Evolutionary conservation across 2,797 vertebrate genomes (phyloP).

Genomic region (Tokudaia muenninki): DNA sequence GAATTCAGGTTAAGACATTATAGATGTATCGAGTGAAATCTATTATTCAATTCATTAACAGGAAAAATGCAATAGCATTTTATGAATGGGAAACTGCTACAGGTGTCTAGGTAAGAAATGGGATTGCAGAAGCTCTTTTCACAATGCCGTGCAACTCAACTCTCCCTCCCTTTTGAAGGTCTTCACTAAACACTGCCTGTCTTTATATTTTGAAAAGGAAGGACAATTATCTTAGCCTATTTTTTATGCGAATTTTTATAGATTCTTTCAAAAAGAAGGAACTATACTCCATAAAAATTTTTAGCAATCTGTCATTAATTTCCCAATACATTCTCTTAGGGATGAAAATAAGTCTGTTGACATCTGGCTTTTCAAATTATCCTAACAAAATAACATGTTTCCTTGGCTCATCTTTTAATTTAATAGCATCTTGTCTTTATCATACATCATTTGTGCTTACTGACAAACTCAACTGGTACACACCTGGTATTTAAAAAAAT

Average conservation of each 20-base stretch:
- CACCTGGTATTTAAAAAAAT: slow-evolving; percentile 58
- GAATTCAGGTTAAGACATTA: slow-evolving; percentile 43
- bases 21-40: neutral
- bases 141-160: neutral
- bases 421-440: slow-evolving; percentile 64
- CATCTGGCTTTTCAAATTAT: slow-evolving; percentile 76
- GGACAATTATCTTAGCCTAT: slow-evolving; percentile 32
- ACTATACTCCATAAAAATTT: slow-evolving; percentile 59
- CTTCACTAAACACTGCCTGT: slow-evolving; percentile 2
- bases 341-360: slow-evolving; percentile 52
- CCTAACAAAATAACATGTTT: slow-evolving; percentile 69
- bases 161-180: neutral
- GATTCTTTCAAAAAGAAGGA: slow-evolving; percentile 54
- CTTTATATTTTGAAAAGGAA: slow-evolving; percentile 15
- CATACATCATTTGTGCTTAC: slow-evolving; percentile 57
- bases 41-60: slow-evolving; percentile 38
- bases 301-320: slow-evolving; percentile 59
- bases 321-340: slow-evolving; percentile 50
- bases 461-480: slow-evolving; percentile 62
- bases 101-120: neutral
- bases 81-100: neutral
- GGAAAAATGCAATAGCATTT: neutral
- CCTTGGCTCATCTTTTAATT: slow-evolving; percentile 77
- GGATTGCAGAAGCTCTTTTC: neutral
- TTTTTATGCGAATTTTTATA: slow-evolving; percentile 43